Base-by-base conservation (phyloP, 2,113 vertebrate species). In the Percina caprodes region DNA sequence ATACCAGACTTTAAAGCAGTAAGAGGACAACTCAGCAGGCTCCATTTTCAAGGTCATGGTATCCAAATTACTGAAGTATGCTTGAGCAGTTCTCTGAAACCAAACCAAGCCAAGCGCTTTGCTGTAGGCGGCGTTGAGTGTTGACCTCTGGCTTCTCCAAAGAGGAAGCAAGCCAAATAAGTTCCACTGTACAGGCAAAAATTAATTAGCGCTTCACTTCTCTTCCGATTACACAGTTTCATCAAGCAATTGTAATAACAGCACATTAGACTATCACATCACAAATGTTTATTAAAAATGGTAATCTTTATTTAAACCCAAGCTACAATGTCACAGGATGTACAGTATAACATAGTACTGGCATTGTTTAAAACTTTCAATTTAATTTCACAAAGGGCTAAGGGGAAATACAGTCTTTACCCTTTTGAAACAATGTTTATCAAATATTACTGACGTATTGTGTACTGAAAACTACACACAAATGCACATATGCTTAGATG, bases 221-320 rank as follows among this genome's bases (percentile, higher is more conserved):
- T 42, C 13, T 23, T 46, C 10, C 26, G 19, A 9, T 56, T 15
- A 24, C 51, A 51, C 6, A 42, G 18, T 49, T 51, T 42, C 30
- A 26, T 15, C 16, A 10, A n/a, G 58, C 51, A 0, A n/a, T 55
- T 5, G n/a, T n/a, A n/a, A 42, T 11, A 2, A 33, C 2, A 65
- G 8, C 0, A 68, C 13, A 72, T 49, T 1, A 55, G 46, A 73
- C 13, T 0, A 69, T 3, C 5, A 70, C 19, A 58, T 16, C 8
- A 48, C 33, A 72, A 56, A 75, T 45, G 16, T 84, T 78, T 86
- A 90, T 90, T 90, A 92, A 92, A 95, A 95, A 76, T 46, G 1
- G 62, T 71, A 52, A 90, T 88, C 88, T 96, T 96, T 96, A 95
- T 95, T 96, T 89, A 84, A 92, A 93, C 77, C 88, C 86, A 89